Conservation (phyloP, 2,888 invertebrate genomes). For the Tenodera sinensis region DNA sequence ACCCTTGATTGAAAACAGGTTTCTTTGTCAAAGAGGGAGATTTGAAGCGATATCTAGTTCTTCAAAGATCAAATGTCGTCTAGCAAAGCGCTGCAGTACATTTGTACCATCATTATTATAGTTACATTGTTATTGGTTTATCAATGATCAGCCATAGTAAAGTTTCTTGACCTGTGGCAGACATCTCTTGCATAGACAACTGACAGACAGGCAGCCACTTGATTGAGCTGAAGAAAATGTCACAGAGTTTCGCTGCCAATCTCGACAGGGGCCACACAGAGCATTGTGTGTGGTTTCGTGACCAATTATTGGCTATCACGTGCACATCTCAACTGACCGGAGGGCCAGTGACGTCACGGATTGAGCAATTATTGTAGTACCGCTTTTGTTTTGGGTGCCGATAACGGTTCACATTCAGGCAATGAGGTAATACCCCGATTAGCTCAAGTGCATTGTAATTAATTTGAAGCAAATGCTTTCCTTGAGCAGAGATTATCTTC, state of each 20-base stretch:
- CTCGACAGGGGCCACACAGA: background rate
- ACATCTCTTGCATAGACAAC: background rate
- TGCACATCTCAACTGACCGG: background rate
- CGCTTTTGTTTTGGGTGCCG: background rate
- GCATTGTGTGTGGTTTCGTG: background rate
- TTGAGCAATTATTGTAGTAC: background rate
- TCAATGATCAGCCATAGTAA: background rate
- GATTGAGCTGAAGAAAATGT: background rate
- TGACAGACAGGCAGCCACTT: background rate
- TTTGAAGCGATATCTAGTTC: no score
- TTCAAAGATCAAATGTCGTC: no score
- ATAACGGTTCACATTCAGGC: background rate
- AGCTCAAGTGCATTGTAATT: background rate
- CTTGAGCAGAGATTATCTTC: background rate
- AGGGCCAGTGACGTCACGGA: background rate
- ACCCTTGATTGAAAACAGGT: no score
- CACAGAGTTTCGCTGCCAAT: background rate
- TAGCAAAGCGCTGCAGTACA: no score
- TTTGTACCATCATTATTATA: no score
- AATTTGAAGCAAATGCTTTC: background rate
- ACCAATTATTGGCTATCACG: constrained; percentile 9
- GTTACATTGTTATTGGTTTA: no score
- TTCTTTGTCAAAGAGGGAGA: no score
- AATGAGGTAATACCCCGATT: background rate
- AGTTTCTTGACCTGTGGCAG: background rate